These are phyloP conservation scores for Oreotragus oreotragus DNA, from an alignment of 2,113 vertebrate species.

Conservation along the genomic window DNA sequence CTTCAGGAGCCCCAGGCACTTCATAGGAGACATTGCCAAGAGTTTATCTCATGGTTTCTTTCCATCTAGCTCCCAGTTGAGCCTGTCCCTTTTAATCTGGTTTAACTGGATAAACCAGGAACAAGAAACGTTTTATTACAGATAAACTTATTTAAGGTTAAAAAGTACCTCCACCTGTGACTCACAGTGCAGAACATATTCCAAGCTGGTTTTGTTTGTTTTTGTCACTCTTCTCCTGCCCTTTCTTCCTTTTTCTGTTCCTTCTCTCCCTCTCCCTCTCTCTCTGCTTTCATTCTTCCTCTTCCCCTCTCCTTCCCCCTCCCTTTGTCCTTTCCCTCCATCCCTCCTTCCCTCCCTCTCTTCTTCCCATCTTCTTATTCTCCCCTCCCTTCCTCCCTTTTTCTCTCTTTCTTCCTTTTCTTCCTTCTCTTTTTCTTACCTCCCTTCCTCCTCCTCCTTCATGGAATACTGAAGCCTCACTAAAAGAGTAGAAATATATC, in stretches of 20 bases:
- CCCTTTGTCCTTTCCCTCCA: too few species aligned
- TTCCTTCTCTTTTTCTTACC: too few species aligned
- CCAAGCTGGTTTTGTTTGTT: not conserved
- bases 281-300: not conserved
- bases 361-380: too few species aligned
- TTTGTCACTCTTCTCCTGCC: not conserved
- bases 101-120: conserved; percentile 12
- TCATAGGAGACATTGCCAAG: not conserved
- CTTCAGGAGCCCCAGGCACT: not conserved
- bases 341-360: too few species aligned
- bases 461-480: not conserved
- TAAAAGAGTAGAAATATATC: not conserved
- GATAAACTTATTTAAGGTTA: not conserved
- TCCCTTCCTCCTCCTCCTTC: not conserved
- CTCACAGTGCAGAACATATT: not conserved
- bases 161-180: not conserved
- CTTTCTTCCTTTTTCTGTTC: fast-evolving
- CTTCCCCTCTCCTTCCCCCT: too few species aligned
- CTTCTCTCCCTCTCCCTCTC: fast-evolving
- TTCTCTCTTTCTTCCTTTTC: too few species aligned
- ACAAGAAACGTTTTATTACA: not conserved
- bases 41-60: conserved; percentile 33
- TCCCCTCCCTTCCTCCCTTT: too few species aligned
- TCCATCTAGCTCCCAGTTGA: not conserved
- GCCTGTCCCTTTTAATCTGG: not conserved